phyloP scores from a whole-genome alignment of 2,888 invertebrate genomes.

The Xestoiulus laeticollis region DNA sequence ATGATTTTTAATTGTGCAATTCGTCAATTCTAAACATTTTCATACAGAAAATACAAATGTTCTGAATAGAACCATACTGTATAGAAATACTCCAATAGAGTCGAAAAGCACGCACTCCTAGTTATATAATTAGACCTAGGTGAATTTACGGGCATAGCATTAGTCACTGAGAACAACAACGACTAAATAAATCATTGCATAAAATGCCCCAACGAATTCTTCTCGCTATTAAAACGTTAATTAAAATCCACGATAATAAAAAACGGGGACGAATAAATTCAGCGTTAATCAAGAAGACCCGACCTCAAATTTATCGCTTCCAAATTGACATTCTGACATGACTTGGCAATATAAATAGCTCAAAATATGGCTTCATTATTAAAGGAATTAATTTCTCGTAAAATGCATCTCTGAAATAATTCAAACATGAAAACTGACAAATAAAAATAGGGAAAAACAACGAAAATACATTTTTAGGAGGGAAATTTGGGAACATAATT shows the following conservation, averaged over 20 bases:
- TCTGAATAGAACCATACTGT: too few species aligned
- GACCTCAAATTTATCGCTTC: slow-evolving; percentile 21
- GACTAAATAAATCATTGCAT: slow-evolving; percentile 1
- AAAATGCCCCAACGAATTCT: slow-evolving; percentile 5
- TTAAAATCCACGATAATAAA: slow-evolving; percentile 30
- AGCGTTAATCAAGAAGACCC: slow-evolving; percentile 35
- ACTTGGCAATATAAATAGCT: slow-evolving; percentile 30
- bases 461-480: not conserved
- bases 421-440: slow-evolving; percentile 15
- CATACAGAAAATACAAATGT: too few species aligned
- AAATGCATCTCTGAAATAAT: not conserved
- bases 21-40: too few species aligned
- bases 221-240: slow-evolving; percentile 31
- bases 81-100: not conserved
- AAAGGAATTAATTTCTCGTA: slow-evolving; percentile 36
- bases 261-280: slow-evolving; percentile 20
- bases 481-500: not conserved
- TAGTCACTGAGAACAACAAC: slow-evolving; percentile 27
- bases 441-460: not conserved
- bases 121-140: not conserved
- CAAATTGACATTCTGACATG: slow-evolving; percentile 40
- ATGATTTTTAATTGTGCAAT: too few species aligned
- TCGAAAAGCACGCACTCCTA: not conserved
- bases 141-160: slow-evolving; percentile 4
- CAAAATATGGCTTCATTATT: slow-evolving; percentile 40